Evolutionary conservation across 2,888 invertebrate genomes (phyloP).

Genomic region (Cyrtodaria siliqua): DNA sequence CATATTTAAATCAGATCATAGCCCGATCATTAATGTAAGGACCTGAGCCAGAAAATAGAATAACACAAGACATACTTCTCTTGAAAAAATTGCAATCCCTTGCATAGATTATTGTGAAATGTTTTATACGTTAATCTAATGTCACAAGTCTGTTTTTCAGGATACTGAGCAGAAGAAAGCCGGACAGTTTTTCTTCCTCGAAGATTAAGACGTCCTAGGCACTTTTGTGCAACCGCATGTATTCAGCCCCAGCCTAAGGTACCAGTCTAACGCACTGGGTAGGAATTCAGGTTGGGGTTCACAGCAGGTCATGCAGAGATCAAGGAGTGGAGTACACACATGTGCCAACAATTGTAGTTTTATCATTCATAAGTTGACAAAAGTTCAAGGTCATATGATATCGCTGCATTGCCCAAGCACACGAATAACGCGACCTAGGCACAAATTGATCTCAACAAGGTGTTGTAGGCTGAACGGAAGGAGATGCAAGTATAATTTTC

Average conservation of each 20-base stretch:
- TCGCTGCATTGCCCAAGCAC: too few relatives aligned
- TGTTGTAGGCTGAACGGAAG: conserved; percentile 56
- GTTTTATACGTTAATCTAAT: too few relatives aligned
- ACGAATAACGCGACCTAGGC: neutral
- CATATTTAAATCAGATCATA: too few relatives aligned
- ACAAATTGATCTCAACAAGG: neutral
- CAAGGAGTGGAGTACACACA: neutral
- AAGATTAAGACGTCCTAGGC: conserved; percentile 89
- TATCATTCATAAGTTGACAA: too few relatives aligned
- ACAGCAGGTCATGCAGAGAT: conserved; percentile 16
- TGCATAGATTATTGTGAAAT: too few relatives aligned
- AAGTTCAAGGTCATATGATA: too few relatives aligned
- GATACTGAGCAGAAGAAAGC: conserved; percentile 98
- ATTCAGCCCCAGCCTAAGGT: conserved; percentile 54
- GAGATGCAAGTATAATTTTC: conserved; percentile 40
- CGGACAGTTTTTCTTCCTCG: conserved; percentile 99
- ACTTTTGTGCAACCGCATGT: conserved; percentile 38
- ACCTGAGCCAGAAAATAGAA: too few relatives aligned
- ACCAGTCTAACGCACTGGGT: conserved; percentile 4
- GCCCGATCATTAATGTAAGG: too few relatives aligned
- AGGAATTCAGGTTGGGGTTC: neutral
- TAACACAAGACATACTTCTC: too few relatives aligned
- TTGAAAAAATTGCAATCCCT: too few relatives aligned
- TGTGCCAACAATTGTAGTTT: neutral
- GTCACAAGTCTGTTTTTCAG: conserved; percentile 87